phyloP scores from a whole-genome alignment of 2,888 invertebrate genomes.

The Dryocosmus kuriphilus region DNA sequence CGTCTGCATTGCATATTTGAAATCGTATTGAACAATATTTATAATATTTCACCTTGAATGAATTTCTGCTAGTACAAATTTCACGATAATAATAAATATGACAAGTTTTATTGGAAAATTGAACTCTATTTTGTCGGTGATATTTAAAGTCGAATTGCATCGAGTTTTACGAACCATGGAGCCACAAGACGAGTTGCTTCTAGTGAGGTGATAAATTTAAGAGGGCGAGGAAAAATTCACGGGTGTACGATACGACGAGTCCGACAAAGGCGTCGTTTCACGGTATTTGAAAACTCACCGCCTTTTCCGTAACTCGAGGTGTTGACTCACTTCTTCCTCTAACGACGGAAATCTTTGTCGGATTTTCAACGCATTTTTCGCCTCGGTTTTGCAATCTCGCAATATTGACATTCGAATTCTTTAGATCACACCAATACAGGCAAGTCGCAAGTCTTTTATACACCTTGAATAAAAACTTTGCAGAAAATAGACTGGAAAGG shows the following conservation, averaged over 20 bases:
- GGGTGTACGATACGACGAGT: slow-evolving; percentile 42
- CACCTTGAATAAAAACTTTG: not conserved
- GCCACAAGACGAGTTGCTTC: not conserved
- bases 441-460: not conserved
- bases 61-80: not conserved
- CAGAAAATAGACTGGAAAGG: not conserved
- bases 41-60: too few relatives aligned
- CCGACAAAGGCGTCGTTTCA: slow-evolving; percentile 53
- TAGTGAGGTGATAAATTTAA: not conserved
- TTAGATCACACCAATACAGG: not conserved
- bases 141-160: not conserved
- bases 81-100: not conserved
- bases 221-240: not conserved
- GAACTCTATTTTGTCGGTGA: not conserved
- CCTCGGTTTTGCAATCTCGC: not conserved
- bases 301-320: slow-evolving; percentile 43
- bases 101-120: not conserved
- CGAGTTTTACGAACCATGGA: not conserved
- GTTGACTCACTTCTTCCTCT: slow-evolving; percentile 6
- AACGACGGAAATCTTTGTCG: slow-evolving; percentile 10
- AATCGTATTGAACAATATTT: not conserved
- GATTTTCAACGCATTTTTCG: not conserved
- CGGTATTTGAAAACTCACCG: slow-evolving; percentile 58
- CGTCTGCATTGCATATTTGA: not conserved
- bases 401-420: slow-evolving; percentile 7